These are phyloP conservation scores for Steromphala cineraria DNA, from an alignment of 2,888 invertebrate species.

Conservation along the genomic window DNA sequence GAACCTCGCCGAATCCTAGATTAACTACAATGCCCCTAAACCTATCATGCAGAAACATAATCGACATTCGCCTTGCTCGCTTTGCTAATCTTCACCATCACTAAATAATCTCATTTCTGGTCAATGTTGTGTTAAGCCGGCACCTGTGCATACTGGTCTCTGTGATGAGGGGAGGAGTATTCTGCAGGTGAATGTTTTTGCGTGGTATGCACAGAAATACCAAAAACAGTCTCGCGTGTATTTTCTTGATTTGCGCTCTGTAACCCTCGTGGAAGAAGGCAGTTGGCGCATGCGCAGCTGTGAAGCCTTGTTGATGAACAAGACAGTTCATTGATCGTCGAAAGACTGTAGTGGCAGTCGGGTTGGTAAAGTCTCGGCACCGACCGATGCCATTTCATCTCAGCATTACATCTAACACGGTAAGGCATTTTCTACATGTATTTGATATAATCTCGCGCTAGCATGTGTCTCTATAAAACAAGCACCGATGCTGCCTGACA, in stretches of 20 bases:
- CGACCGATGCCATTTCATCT: not conserved
- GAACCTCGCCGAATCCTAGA: too few species aligned
- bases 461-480: too few species aligned
- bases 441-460: not conserved
- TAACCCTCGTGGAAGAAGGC: slow-evolving; percentile 10
- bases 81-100: not conserved
- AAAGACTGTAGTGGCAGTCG: not conserved
- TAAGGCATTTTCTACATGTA: not conserved
- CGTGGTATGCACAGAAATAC: not conserved
- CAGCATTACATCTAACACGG: not conserved
- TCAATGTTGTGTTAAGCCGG: too few species aligned
- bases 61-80: not conserved
- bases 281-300: not conserved
- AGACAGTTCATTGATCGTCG: not conserved
- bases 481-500: too few species aligned
- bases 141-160: too few species aligned
- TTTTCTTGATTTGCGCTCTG: slow-evolving; percentile 2
- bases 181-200: too few species aligned
- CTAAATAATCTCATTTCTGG: too few species aligned
- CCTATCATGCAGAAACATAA: not conserved
- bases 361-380: not conserved
- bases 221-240: slow-evolving; percentile 5
- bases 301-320: not conserved
- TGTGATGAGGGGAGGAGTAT: too few species aligned
- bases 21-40: too few species aligned